Conservation (phyloP, 2,113 vertebrate genomes). For the Pteruthius melanotis region DNA sequence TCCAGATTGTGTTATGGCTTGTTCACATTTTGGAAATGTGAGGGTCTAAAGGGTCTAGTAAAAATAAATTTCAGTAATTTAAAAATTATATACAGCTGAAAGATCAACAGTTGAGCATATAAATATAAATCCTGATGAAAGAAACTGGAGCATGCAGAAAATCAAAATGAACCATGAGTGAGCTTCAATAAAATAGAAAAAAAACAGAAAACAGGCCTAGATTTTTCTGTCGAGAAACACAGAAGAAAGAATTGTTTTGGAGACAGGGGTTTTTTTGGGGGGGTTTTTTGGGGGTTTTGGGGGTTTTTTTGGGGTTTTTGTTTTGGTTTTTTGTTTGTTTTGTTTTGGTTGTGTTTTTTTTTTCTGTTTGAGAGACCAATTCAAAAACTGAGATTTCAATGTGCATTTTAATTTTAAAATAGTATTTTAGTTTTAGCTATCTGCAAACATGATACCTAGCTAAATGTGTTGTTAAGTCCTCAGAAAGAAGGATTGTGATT, state of each 20-base stretch:
- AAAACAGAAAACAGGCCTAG: neutral
- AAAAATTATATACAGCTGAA: neutral
- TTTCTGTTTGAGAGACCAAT: neutral
- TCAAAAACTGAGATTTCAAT: neutral
- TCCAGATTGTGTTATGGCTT: neutral
- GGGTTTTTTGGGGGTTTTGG: too few relatives aligned
- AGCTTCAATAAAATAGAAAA: neutral
- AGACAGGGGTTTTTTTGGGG: fast-evolving
- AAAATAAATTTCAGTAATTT: neutral
- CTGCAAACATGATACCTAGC: neutral
- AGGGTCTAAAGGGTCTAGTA: neutral
- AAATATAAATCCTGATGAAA: neutral
- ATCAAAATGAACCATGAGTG: neutral
- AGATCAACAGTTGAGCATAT: neutral
- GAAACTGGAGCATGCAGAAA: neutral
- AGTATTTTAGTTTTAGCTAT: neutral
- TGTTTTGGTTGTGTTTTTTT: neutral
- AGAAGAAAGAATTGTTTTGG: neutral
- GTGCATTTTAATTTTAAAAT: neutral
- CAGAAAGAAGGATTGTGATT: neutral
- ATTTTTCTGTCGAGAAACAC: neutral
- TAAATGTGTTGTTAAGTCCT: neutral
- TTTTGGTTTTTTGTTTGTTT: neutral
- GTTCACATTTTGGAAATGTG: neutral
- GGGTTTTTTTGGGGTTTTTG: too few relatives aligned